These are phyloP conservation scores for Intellagama lesueurii DNA, from an alignment of 2,797 vertebrate species.

Conservation along the genomic window DNA sequence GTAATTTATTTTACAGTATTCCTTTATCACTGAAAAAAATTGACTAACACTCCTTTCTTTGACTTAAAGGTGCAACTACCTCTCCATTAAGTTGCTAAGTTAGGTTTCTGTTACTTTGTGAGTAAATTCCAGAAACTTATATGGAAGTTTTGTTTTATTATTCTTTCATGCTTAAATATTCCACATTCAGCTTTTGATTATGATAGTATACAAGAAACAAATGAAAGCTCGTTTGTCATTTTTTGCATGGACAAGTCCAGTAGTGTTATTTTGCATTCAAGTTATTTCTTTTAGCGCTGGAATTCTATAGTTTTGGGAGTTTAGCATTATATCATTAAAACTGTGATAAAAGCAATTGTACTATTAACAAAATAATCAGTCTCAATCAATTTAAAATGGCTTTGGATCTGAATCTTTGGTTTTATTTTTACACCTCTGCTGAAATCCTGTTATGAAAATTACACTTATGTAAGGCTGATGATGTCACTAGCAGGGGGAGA, in stretches of 20 bases:
- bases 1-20: slow-evolving; percentile 8
- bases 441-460: too few relatives aligned
- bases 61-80: slow-evolving; percentile 5
- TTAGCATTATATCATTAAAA: slow-evolving; percentile 23
- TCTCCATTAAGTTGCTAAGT: slow-evolving; percentile 22
- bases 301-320: slow-evolving; percentile 46
- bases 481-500: too few relatives aligned
- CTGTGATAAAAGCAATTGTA: slow-evolving; percentile 51
- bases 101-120: slow-evolving; percentile 30
- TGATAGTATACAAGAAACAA: slow-evolving; percentile 52
- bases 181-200: slow-evolving; percentile 45
- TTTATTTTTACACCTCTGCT: background rate
- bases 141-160: slow-evolving; percentile 31
- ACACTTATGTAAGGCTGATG: too few relatives aligned
- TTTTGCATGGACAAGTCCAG: slow-evolving; percentile 56
- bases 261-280: slow-evolving; percentile 48
- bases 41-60: background rate
- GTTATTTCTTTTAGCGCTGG: slow-evolving; percentile 59
- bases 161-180: slow-evolving; percentile 22
- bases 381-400: slow-evolving; percentile 41
- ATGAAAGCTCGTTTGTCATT: slow-evolving; percentile 64
- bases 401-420: slow-evolving; percentile 40
- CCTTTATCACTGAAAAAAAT: slow-evolving; percentile 37
- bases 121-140: slow-evolving; percentile 37
- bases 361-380: slow-evolving; percentile 51